Base-by-base conservation (phyloP, 2,888 invertebrate species). In the Luffia ferchaultella region DNA sequence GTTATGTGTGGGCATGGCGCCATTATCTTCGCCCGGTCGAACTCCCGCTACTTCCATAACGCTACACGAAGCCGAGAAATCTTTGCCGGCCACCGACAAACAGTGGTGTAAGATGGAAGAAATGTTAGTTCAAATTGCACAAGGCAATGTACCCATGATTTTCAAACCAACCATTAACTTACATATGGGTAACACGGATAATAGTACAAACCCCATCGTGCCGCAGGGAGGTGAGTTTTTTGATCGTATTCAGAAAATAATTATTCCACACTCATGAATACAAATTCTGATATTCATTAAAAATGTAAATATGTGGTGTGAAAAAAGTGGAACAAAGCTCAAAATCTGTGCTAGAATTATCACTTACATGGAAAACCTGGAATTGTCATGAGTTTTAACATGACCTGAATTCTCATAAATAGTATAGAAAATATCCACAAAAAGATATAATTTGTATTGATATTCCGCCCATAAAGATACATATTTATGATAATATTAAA, bases 81-180 rank as follows among this genome's bases (percentile, higher is more conserved):
- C 63, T 19, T 69, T 76, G 50, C 30, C 49, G 2, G 17, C 57
- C 16, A 45, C 59, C 16, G 67, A 68, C 12, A 84, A 85, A 57
- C 62, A 60, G 49, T 94, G 93, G 93, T 80, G 84, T 52, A 89
- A 89, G 64, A 82, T 95, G 30, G 95, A 95, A 68, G 92, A 94
- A 73, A 89, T 91, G 76, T 68, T 93, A 18, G 80, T 93, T 3
- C 88, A 90, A 54, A 90, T 89, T 54, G 89, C 88, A 2, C 88
- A 88, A 52, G 90, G 90, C 47, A 80, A 87, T 1, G 80, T 89
- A 18, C 89, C 91, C 2, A 88, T 92, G 82, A 87, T 92, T 55
- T 94, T 94, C 69, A 92, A 91, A 63, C 94, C 95, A 0, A 88
- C 90, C 1, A 78, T 91, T 20, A 90, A 91, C 56, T 78, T 95